Evolutionary conservation across 2,113 vertebrate species (phyloP).

Genomic region (Campylomormyrus numenius): DNA sequence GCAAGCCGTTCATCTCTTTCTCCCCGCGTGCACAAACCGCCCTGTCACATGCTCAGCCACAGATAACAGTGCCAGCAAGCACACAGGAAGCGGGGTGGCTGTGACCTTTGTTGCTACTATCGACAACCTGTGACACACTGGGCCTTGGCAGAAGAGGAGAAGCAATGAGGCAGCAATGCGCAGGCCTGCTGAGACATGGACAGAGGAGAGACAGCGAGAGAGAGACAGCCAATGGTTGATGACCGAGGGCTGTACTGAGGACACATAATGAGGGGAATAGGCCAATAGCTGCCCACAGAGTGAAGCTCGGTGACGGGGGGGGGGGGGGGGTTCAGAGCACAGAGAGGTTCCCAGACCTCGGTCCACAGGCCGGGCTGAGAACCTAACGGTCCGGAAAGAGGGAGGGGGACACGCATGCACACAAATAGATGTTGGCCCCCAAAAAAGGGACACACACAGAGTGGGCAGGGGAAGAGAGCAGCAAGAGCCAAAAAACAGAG

Average conservation of each 20-base stretch:
- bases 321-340: rapidly evolving
- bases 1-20: neutral
- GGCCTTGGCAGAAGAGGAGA: neutral
- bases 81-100: neutral
- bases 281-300: neutral
- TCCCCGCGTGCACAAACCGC: neutral
- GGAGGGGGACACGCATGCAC: neutral
- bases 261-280: neutral
- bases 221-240: neutral
- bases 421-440: neutral
- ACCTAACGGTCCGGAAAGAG: slow-evolving; percentile 16
- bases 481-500: neutral
- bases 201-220: slow-evolving; percentile 13
- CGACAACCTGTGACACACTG: neutral
- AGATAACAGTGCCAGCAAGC: neutral
- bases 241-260: neutral
- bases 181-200: slow-evolving; percentile 6
- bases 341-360: slow-evolving; percentile 16
- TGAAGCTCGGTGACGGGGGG: neutral
- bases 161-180: slow-evolving; percentile 3
- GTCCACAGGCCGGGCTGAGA: slow-evolving; percentile 5
- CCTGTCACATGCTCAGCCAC: neutral
- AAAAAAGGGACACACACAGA: neutral
- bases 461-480: neutral
- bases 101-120: neutral